These are phyloP conservation scores for Paedocypris micromegethes DNA, from an alignment of 2,797 vertebrate species.

Conservation along the genomic window DNA sequence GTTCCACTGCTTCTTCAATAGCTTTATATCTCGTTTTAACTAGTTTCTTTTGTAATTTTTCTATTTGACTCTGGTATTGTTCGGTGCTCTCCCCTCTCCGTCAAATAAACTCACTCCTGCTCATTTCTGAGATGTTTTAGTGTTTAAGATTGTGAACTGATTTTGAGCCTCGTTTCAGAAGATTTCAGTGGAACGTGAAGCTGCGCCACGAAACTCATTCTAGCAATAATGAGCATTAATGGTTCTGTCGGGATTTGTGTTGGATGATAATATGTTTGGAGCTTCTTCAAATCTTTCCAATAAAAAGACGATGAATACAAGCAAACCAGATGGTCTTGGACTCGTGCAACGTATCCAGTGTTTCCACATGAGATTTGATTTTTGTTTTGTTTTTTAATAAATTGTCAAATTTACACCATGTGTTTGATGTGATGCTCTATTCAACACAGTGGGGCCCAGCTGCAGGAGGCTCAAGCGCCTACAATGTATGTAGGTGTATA, in stretches of 20 bases:
- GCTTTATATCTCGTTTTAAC: constrained; percentile 38
- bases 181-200: constrained; percentile 2
- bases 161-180: background rate
- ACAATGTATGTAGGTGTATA: no score
- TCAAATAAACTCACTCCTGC: constrained; percentile 23
- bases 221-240: constrained; percentile 48
- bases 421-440: background rate
- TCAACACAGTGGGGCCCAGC: no score
- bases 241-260: constrained; percentile 30
- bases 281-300: constrained; percentile 6
- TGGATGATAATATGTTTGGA: constrained; percentile 18
- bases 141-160: constrained; percentile 30
- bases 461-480: no score
- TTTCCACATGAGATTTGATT: constrained; percentile 39
- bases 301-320: constrained; percentile 13
- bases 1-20: constrained; percentile 42
- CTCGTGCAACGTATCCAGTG: constrained; percentile 25
- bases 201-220: no score
- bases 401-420: constrained; percentile 26
- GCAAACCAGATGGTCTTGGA: constrained; percentile 6
- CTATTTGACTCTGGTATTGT: constrained; percentile 25
- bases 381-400: constrained; percentile 44
- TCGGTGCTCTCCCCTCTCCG: constrained; percentile 15
- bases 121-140: constrained; percentile 32
- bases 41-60: constrained; percentile 2